Base-by-base conservation (phyloP, 1,140 invertebrate genomes). In the Calliopsis andreniformis region DNA sequence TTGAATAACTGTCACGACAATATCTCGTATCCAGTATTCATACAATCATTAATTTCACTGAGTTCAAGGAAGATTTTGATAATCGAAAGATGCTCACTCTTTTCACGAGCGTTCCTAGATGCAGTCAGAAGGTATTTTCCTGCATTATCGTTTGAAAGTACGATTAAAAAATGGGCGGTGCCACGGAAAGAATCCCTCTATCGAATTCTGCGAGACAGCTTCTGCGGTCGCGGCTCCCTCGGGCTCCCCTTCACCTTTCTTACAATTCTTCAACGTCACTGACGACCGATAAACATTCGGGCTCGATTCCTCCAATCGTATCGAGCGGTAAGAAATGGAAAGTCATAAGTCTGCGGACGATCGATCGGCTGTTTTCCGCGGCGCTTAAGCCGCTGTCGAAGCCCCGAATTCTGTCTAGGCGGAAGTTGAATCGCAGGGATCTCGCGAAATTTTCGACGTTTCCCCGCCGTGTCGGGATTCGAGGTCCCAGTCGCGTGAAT, bases 221-320 rank as follows among this genome's bases (percentile, higher is more conserved):
- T 68, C 56, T 72, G 23, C 49, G 56, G 67, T 49, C 51, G 62
- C 20, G 66, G 30, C 62, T 42, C 28, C 53, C 35, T 6, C 23
- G 8, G 53, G 53, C 18, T 16, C n/a, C 16, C 23, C 56, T 30
- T 78, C 35, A n/a, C 51, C 51, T 62, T 69, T 70, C 71, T 75
- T 66, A 47, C 80, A 67, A 82, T 79, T 76, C 70, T 67, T 83
- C 80, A 79, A 83, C 80, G 82, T 83, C 76, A 82, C 49, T 43
- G 42, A 23, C 63, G 63, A 42, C 64, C 80, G 80, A 83, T 83
- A 83, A 83, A 83, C 82, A 83, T 83, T 83, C 80, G 61, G 39
- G 32, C 39, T 30, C 76, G 75, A 59, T 68, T n/a, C 68, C 62
- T 63, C 61, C 70, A 69, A 83, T 83, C 64, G 76, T 39, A 66